Evolutionary conservation across 2,888 invertebrate species (phyloP).

Genomic region (Laothoe populi): DNA sequence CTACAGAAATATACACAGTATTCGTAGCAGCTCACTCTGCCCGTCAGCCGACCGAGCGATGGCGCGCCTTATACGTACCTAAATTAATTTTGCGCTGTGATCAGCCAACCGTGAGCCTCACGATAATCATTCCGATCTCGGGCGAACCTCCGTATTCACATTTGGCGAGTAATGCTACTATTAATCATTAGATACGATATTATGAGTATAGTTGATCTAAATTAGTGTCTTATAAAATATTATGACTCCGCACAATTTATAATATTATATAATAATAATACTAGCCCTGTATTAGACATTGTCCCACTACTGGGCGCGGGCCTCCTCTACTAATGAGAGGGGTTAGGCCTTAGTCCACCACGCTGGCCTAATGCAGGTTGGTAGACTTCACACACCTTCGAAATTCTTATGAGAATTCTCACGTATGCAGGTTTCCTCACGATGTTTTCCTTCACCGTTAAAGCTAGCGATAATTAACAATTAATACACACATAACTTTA

Average conservation of each 20-base stretch:
- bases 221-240: conserved; percentile 41
- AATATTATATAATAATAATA: neutral
- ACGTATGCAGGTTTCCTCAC: too few species aligned
- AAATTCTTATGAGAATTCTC: too few species aligned
- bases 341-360: too few species aligned
- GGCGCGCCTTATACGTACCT: conserved; percentile 54
- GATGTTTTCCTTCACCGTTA: too few species aligned
- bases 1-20: conserved; percentile 46
- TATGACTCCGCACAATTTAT: conserved; percentile 17
- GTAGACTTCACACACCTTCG: too few species aligned
- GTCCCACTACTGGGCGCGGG: too few species aligned
- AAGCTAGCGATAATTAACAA: too few species aligned
- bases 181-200: conserved; percentile 59
- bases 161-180: conserved; percentile 63
- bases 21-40: conserved; percentile 32
- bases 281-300: too few species aligned
- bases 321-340: too few species aligned
- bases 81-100: conserved; percentile 78
- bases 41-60: conserved; percentile 3
- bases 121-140: conserved; percentile 75
- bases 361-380: too few species aligned
- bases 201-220: conserved; percentile 33
- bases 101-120: conserved; percentile 67
- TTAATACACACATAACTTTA: too few species aligned
- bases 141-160: conserved; percentile 51